Percentiles rank a stretch among this genome's conserved stretches.
These are phyloP conservation scores for Cheirogaleus major DNA, from an alignment of 2,797 vertebrate genomes.

Conservation along the genomic window DNA sequence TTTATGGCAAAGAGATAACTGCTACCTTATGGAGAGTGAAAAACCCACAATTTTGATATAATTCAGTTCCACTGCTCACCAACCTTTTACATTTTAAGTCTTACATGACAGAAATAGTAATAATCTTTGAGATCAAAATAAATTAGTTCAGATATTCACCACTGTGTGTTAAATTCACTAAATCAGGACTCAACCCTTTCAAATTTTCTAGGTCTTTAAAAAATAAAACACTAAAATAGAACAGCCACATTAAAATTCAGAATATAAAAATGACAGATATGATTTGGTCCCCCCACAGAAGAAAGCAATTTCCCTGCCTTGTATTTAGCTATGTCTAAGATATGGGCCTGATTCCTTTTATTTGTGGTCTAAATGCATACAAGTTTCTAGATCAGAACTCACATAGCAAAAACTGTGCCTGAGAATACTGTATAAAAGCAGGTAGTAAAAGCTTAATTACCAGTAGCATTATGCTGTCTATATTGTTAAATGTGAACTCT, in stretches of 20 bases:
- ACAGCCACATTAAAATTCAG: constrained; percentile 68
- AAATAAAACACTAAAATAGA: constrained; percentile 65
- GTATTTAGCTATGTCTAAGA: constrained; percentile 65
- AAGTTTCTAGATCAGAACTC: constrained; percentile 74
- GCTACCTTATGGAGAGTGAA: constrained; percentile 29
- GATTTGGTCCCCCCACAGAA: constrained; percentile 57
- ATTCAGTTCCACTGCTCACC: constrained; percentile 47
- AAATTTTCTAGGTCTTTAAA: constrained; percentile 69
- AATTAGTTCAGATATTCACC: constrained; percentile 67
- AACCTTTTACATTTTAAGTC: constrained; percentile 70
- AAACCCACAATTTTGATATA: constrained; percentile 62
- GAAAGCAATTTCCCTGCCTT: constrained; percentile 58
- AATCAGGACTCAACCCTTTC: constrained; percentile 64
- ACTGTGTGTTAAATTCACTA: constrained; percentile 66
- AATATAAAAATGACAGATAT: constrained; percentile 64
- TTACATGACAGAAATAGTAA: constrained; percentile 69
- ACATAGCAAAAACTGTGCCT: constrained; percentile 74
- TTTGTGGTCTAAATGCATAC: constrained; percentile 64
- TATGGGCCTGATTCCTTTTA: constrained; percentile 63
- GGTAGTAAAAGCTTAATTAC: constrained; percentile 88
- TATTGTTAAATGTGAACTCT: constrained; percentile 89
- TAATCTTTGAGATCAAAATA: constrained; percentile 78
- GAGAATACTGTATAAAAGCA: constrained; percentile 83
- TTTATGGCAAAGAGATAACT: constrained; percentile 56
- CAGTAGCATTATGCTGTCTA: constrained; percentile 86